Conservation (phyloP, 35 echinoderm and acorn worm species). For the Ophioderma brevispina region DNA sequence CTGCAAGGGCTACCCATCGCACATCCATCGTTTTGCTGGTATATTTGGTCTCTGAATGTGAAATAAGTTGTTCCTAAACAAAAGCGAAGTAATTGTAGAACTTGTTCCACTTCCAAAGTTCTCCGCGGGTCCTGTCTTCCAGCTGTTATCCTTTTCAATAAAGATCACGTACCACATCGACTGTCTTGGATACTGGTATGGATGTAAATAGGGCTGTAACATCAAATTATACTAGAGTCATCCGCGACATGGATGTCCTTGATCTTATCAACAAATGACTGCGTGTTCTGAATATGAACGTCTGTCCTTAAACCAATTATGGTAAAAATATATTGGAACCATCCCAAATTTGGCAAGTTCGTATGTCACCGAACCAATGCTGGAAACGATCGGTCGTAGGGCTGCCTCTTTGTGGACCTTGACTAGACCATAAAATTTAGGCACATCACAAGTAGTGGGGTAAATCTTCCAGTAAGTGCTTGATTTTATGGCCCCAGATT, state of each 20-base stretch:
- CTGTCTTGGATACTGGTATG: neutral
- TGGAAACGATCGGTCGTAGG: constrained; percentile 30
- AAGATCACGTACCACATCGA: neutral
- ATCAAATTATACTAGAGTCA: neutral
- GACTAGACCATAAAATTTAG: constrained; percentile 27
- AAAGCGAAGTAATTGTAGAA: neutral
- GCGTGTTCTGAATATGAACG: neutral
- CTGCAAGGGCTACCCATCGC: neutral
- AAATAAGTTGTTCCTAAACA: constrained; percentile 6
- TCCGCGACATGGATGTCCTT: neutral
- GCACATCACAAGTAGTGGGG: neutral
- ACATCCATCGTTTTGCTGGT: constrained; percentile 7
- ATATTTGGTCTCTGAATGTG: neutral
- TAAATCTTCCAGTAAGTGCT: constrained; percentile 1
- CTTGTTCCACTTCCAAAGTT: neutral
- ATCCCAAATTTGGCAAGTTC: neutral
- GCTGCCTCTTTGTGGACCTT: constrained; percentile 20
- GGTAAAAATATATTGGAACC: constrained; percentile 12
- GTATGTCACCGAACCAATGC: constrained; percentile 19
- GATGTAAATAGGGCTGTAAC: neutral
- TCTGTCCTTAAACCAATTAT: constrained; percentile 7
- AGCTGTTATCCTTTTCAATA: neutral
- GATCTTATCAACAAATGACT: neutral
- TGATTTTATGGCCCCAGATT: neutral
- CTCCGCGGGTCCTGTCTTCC: neutral